Conservation (phyloP, 2,113 vertebrate genomes). For the Thamnaconus septentrionalis region DNA sequence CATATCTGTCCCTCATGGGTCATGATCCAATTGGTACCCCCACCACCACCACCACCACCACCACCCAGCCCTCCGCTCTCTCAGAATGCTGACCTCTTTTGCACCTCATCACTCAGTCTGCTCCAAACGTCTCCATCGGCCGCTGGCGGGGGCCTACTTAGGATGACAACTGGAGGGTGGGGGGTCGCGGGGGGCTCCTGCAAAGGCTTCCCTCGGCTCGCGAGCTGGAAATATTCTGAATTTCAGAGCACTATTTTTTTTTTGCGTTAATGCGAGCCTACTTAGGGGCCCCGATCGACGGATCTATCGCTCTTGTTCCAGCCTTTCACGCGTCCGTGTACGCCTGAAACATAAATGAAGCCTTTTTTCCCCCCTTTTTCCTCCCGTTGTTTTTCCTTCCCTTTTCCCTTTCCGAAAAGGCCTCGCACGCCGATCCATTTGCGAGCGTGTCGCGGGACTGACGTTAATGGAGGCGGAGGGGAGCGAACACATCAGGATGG, state of each 20-base stretch:
- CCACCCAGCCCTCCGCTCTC: background rate
- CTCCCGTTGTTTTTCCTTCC: conserved; percentile 20
- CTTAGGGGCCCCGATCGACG: conserved; percentile 27
- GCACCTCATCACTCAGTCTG: conserved; percentile 63
- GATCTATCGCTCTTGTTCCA: conserved; percentile 61
- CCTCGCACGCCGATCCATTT: conserved; percentile 64
- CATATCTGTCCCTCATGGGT: conserved; percentile 73
- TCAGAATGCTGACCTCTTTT: conserved; percentile 70
- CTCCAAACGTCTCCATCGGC: conserved; percentile 59
- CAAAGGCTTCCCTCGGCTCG: background rate
- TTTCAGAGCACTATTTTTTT: conserved; percentile 5
- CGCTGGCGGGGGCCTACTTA: conserved; percentile 25
- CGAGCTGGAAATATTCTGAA: background rate
- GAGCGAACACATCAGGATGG: conserved; percentile 62
- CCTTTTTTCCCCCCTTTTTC: conserved; percentile 34
- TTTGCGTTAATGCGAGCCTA: conserved; percentile 48
- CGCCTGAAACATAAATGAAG: conserved; percentile 76
- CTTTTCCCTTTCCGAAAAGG: conserved; percentile 20
- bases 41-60: background rate
- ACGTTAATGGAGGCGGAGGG: conserved; percentile 67
- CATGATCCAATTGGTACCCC: conserved; percentile 75
- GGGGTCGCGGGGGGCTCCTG: conserved; percentile 12
- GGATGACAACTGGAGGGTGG: conserved; percentile 40
- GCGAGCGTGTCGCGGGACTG: conserved; percentile 62
- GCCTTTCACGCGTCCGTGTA: conserved; percentile 65